Base-by-base conservation (phyloP, 2,888 invertebrate genomes). In the Perizoma affinitatum region DNA sequence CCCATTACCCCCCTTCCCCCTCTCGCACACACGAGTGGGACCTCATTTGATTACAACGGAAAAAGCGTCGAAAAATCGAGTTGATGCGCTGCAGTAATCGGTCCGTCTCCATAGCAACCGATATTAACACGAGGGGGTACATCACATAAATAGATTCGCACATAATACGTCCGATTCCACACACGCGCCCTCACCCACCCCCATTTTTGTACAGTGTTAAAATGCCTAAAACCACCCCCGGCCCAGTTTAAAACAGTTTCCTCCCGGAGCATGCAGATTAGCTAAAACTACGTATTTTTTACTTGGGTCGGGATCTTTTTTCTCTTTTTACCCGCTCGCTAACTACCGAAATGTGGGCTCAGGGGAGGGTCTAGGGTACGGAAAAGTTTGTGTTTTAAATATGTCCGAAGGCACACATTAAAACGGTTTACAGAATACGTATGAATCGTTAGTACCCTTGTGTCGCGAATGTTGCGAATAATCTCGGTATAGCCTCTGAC, bases 271-370 rank as follows among this genome's bases (percentile, higher is more conserved):
- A 93, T 93, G 93, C 92, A 93, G 93, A 93, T 94, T 94, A 94
- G 94, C 93, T 93, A 94, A 94, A 94, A 94, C 93, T 94, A 94
- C 93, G 93, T 93, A 93, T 93, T 94, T 94, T 94, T 93, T 93
- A 93, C 93, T 93, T 92, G 84, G 56, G 54, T 58, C 63, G 73
- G 83, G 82, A 79, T 80, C 80, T 76, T 81, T 83, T 85, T 87
- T 87, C 84, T 84, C 81, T 79, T 79, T 70, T 77, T 69, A 73
- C 73, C 78, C 76, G 63, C 79, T 75, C 74, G 85, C 87, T 89
- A 90, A 91, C 90, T 90, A 90, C 90, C 89, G 80, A 90, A 90
- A 88, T 86, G 89, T 84, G 83, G 87, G 82, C 75, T 70, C 74
- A 69, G 69, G 76, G 79, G 69, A 48, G 60, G 54, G 54, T 51